Conservation (phyloP, 2,888 invertebrate species). For the Meteorus cinctellus region DNA sequence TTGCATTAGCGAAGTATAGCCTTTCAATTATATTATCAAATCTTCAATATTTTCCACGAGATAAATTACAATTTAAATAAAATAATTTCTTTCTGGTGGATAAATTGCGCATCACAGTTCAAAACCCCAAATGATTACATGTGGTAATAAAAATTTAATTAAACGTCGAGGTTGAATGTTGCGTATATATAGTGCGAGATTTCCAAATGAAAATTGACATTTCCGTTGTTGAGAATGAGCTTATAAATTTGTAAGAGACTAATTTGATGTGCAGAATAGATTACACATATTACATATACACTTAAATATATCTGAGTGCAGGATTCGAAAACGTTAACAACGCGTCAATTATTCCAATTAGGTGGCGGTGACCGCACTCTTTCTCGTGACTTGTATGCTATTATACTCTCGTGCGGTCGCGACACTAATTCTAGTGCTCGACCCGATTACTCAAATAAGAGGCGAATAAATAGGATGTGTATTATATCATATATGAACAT, state of each 20-base stretch:
- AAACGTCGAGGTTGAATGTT: slow-evolving; percentile 1
- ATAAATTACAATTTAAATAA: no score
- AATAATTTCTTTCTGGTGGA: no score
- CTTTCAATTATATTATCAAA: no score
- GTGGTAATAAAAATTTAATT: not conserved
- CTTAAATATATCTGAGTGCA: not conserved
- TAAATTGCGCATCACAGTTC: no score
- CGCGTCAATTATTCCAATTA: slow-evolving; percentile 52
- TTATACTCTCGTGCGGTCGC: slow-evolving; percentile 23
- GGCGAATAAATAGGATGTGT: slow-evolving; percentile 17
- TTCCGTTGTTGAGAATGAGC: slow-evolving; percentile 11
- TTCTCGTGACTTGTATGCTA: slow-evolving; percentile 1
- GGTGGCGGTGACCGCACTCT: slow-evolving; percentile 28
- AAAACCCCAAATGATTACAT: not conserved
- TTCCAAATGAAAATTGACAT: slow-evolving; percentile 32
- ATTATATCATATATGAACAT: not conserved
- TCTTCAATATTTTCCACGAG: no score
- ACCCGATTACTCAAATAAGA: slow-evolving; percentile 51
- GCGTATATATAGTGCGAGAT: slow-evolving; percentile 17
- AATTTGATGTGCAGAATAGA: slow-evolving; percentile 15
- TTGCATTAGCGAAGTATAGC: no score
- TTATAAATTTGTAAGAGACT: slow-evolving; percentile 9
- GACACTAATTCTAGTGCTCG: slow-evolving; percentile 47
- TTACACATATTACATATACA: slow-evolving; percentile 20
- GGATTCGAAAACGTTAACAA: slow-evolving; percentile 36